Evolutionary conservation across 2,888 invertebrate genomes (phyloP).

Genomic region (Ennomos erosarius): DNA sequence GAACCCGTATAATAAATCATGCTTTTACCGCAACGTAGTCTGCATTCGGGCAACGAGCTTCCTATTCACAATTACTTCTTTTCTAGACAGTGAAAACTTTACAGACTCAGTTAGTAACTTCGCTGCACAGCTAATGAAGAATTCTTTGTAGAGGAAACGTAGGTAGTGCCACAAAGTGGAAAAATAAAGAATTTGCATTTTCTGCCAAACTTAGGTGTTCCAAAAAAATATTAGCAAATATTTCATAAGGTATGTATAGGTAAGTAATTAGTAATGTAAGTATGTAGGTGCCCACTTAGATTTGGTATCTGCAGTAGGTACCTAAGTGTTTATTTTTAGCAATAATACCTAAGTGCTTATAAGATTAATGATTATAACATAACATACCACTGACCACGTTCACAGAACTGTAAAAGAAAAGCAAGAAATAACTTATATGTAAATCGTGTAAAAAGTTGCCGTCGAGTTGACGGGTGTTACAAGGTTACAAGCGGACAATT

Average conservation of each 20-base stretch:
- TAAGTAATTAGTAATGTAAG: no score
- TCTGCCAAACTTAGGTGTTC: conserved; percentile 7
- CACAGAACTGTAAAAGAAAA: conserved; percentile 17
- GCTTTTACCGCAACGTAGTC: conserved; percentile 62
- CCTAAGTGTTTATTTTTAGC: conserved; percentile 14
- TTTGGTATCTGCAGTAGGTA: neutral
- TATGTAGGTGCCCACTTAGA: neutral
- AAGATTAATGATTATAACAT: conserved; percentile 20
- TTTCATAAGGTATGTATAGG: no score
- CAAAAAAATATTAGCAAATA: conserved; percentile 13
- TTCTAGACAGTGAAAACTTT: conserved; percentile 54
- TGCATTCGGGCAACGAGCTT: conserved; percentile 52
- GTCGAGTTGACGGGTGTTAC: conserved; percentile 24
- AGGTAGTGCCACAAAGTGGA: conserved; percentile 5
- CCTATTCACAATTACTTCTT: conserved; percentile 61
- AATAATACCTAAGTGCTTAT: no score
- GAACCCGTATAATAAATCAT: conserved; percentile 71
- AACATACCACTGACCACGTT: conserved; percentile 2
- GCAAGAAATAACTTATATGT: conserved; percentile 19
- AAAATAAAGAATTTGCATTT: conserved; percentile 12
- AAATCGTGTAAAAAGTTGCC: conserved; percentile 25
- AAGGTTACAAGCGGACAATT: conserved; percentile 29
- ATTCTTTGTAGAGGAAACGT: conserved; percentile 9
- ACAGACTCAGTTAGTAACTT: conserved; percentile 35
- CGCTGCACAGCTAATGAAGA: conserved; percentile 13